phyloP scores from a whole-genome alignment of 2,113 vertebrate species.

The Rhinichthys klamathensis region DNA sequence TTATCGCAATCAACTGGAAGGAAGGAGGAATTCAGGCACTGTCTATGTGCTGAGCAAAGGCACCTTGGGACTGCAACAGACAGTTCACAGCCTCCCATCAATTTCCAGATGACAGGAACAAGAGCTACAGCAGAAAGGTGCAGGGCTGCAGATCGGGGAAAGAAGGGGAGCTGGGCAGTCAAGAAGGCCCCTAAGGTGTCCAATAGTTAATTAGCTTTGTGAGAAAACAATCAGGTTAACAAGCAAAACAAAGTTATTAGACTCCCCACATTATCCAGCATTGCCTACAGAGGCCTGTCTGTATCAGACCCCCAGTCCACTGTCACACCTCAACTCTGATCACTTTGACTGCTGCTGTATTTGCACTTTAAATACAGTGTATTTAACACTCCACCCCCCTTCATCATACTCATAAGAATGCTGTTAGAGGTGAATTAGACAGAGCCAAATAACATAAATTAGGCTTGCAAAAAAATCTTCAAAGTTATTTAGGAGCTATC shows the following conservation, averaged over 20 bases:
- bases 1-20: constrained; percentile 77
- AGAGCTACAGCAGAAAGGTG: constrained; percentile 70
- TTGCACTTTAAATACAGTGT: too few species aligned
- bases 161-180: constrained; percentile 62
- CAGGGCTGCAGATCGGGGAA: constrained; percentile 57
- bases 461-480: neutral
- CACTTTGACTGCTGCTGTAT: constrained; percentile 2
- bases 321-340: constrained; percentile 52
- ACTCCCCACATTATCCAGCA: constrained; percentile 63
- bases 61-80: constrained; percentile 78
- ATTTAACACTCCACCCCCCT: too few species aligned
- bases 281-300: constrained; percentile 58
- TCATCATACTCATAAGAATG: neutral
- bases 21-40: constrained; percentile 71
- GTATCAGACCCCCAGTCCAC: constrained; percentile 44
- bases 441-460: neutral
- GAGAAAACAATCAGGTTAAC: constrained; percentile 79
- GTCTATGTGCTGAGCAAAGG: constrained; percentile 73
- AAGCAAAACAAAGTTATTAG: constrained; percentile 77
- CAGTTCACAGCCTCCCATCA: constrained; percentile 75
- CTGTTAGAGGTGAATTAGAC: neutral
- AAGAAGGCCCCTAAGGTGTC: constrained; percentile 68
- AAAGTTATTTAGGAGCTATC: neutral
- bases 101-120: constrained; percentile 77
- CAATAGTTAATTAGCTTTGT: constrained; percentile 77